phyloP scores from a whole-genome alignment of 2,888 invertebrate genomes.

The Limnephilus lunatus region DNA sequence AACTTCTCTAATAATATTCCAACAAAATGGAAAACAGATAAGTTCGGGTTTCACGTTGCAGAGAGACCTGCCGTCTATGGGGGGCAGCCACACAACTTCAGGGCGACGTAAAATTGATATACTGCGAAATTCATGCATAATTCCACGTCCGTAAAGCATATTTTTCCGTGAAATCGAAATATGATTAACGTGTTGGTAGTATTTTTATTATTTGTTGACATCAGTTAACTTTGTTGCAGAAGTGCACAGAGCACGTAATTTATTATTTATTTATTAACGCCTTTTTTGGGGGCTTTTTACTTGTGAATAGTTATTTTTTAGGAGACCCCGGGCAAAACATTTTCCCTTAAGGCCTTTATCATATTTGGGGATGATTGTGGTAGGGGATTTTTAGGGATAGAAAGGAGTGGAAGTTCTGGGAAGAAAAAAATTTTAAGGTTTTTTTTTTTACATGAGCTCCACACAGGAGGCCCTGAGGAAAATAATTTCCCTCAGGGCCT shows the following conservation, averaged over 20 bases:
- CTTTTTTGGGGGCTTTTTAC: too few species aligned
- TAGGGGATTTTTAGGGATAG: too few species aligned
- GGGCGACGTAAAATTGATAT: neutral
- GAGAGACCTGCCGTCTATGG: neutral
- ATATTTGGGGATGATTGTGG: too few species aligned
- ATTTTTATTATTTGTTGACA: neutral
- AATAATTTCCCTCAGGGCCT: too few species aligned
- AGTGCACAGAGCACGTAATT: neutral
- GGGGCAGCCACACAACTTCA: neutral
- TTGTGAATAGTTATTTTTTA: too few species aligned
- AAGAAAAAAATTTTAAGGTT: too few species aligned
- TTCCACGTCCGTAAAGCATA: neutral
- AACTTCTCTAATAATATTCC: slow-evolving; percentile 13
- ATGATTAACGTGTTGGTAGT: neutral
- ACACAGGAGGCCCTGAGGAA: too few species aligned
- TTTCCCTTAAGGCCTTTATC: too few species aligned
- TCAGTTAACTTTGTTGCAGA: neutral
- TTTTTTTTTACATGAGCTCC: too few species aligned
- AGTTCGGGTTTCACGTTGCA: neutral
- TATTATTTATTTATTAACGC: too few species aligned
- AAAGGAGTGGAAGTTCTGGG: too few species aligned
- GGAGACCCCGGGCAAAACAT: too few species aligned
- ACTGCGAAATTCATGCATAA: neutral
- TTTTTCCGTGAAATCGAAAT: neutral
- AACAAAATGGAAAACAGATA: slow-evolving; percentile 4